Base-by-base conservation (phyloP, 2,113 vertebrate genomes). In the Paratilapia polleni region DNA sequence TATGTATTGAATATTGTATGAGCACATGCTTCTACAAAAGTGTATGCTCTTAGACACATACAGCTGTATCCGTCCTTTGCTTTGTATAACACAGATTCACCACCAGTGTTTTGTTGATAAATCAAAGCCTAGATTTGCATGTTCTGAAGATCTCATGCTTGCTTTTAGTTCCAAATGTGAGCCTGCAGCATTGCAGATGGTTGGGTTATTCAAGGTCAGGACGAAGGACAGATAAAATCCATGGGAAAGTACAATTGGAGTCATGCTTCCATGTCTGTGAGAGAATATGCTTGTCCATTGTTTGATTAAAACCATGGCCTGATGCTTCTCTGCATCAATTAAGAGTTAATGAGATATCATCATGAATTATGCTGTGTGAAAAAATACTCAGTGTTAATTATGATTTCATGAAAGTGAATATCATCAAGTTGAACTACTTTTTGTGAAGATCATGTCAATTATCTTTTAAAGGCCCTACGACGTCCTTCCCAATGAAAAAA, bases 291-390 rank as follows among this genome's bases (percentile, higher is more conserved):
- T 85, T 34, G 58, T 81, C 77, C 77, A 34, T 81, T 78, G 62
- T 83, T 87, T 85, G 64, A 88, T 84, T 88, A 78, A 91, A 87
- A 83, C 64, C 43, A 64, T 41, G 54, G 60, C 62, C 84, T 77
- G 75, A 81, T 66, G 73, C 9, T 81, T 87, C 68, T 58, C n/a
- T 4, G 26, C 77, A 59, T 87, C 81, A 91, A 66, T 87, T 88
- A 78, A 73, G 56, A 64, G 38, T 78, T 88, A 86, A 77, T 84
- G 49, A 88, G 63, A 87, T 74, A 80, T 70, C 70, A 85, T 80
- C 49, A 66, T 83, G 64, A 91, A 78, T 88, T 64, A 80, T 54
- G 83, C 54, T 70, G 78, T 61, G 58, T 79, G 52, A 83, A 85
- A 86, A 31, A 90, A 86, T 20, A 49, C 8, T 0, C 52, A 63